Conservation (phyloP, 2,113 vertebrate genomes). For the Pao palembangensis region DNA sequence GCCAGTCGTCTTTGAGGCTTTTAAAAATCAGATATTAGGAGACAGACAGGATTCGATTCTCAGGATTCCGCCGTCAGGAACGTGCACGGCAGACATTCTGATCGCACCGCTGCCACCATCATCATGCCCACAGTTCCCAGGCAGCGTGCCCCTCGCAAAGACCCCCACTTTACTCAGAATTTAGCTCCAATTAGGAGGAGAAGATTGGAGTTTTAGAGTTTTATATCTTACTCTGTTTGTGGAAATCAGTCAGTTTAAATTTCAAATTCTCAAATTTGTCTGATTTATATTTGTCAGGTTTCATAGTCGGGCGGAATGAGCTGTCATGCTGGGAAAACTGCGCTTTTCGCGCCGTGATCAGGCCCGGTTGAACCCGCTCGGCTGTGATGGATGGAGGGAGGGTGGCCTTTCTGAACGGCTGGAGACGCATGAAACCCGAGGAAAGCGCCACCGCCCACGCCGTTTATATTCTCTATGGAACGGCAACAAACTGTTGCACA, state of each 20-base stretch:
- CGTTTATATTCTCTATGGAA: too few species aligned
- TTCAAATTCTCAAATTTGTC: neutral
- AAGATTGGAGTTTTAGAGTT: neutral
- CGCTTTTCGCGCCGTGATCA: constrained; percentile 63
- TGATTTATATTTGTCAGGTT: constrained; percentile 11
- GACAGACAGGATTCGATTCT: constrained; percentile 3
- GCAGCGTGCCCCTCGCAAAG: constrained; percentile 8
- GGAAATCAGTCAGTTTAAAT: neutral
- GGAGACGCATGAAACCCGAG: constrained; percentile 77
- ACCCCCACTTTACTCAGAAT: constrained; percentile 37
- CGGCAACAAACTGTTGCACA: constrained; percentile 17
- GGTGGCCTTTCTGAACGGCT: constrained; percentile 75
- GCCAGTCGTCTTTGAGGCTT: constrained; percentile 16
- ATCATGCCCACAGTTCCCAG: constrained; percentile 38
- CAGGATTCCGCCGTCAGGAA: neutral
- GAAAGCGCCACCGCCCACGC: constrained; percentile 66
- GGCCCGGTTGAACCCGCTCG: constrained; percentile 63
- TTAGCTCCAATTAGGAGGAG: constrained; percentile 11
- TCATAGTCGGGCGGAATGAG: constrained; percentile 16
- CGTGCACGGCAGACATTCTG: constrained; percentile 29
- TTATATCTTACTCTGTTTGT: neutral
- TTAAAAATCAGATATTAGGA: neutral
- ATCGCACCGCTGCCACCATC: too few species aligned
- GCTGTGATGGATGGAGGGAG: constrained; percentile 71
- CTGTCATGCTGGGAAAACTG: constrained; percentile 41